These are phyloP conservation scores for Probosciger aterrimus DNA, from an alignment of 2,113 vertebrate genomes.

Conservation along the genomic window DNA sequence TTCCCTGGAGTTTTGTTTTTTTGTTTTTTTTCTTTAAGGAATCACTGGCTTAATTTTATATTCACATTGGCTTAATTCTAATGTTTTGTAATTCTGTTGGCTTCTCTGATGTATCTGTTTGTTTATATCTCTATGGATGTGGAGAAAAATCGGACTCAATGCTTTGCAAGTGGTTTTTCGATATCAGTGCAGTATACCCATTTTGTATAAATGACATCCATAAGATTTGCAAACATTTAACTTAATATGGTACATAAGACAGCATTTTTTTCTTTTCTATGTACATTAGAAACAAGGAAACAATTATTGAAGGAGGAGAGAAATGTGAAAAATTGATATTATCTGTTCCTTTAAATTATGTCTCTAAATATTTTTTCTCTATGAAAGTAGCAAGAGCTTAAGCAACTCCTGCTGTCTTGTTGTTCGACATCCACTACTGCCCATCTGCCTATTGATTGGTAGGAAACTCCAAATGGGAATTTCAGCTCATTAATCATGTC, in stretches of 20 bases:
- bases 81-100: neutral
- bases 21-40: neutral
- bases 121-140: neutral
- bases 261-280: neutral
- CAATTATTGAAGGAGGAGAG: neutral
- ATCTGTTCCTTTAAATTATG: constrained; percentile 65
- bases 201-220: neutral
- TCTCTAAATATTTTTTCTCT: constrained; percentile 37
- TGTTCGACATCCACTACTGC: constrained; percentile 70
- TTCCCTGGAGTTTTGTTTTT: neutral
- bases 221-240: neutral
- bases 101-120: neutral
- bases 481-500: constrained; percentile 81
- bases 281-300: neutral
- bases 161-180: neutral
- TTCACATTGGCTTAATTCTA: neutral
- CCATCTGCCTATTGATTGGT: constrained; percentile 79
- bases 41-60: neutral
- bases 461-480: constrained; percentile 77
- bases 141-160: neutral
- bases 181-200: neutral
- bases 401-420: constrained; percentile 73
- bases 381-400: constrained; percentile 65
- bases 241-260: neutral
- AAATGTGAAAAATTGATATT: neutral